Evolutionary conservation across 30 jellyfish, hydroid and myxozoan species (phyloP).

Genomic region (Clytia hemisphaerica): DNA sequence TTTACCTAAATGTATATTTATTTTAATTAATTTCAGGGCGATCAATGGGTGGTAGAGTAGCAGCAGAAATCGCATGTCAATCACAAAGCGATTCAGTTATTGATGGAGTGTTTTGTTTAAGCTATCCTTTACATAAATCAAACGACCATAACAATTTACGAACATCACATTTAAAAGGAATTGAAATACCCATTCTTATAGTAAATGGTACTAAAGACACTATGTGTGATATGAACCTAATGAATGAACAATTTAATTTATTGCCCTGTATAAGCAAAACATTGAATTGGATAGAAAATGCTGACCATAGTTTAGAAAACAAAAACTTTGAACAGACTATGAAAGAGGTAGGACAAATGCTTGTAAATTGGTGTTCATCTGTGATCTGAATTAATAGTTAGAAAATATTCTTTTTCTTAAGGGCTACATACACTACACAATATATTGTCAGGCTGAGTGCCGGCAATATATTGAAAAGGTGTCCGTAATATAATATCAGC

Average conservation of each 20-base stretch:
- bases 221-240: constrained; percentile 67
- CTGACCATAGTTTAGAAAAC: constrained; percentile 52
- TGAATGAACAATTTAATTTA: constrained; percentile 35
- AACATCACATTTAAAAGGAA: constrained; percentile 43
- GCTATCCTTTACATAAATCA: constrained; percentile 71
- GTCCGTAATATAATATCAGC: too few relatives aligned
- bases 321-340: too few relatives aligned
- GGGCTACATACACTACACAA: too few relatives aligned
- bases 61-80: constrained; percentile 68
- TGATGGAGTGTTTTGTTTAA: constrained; percentile 48
- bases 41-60: constrained; percentile 86
- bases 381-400: too few relatives aligned
- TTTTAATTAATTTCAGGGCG: constrained; percentile 37
- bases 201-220: constrained; percentile 61
- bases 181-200: constrained; percentile 49
- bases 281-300: constrained; percentile 72
- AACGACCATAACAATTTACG: constrained; percentile 47
- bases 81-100: constrained; percentile 16
- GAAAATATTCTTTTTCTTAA: too few relatives aligned
- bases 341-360: too few relatives aligned
- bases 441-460: too few relatives aligned
- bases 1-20: neutral
- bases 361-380: too few relatives aligned
- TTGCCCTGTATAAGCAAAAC: constrained; percentile 18
- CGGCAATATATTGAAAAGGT: too few relatives aligned